These are phyloP conservation scores for Ophiothrix spiculata DNA, from an alignment of 35 echinoderm and acorn worm genomes.

Conservation along the genomic window DNA sequence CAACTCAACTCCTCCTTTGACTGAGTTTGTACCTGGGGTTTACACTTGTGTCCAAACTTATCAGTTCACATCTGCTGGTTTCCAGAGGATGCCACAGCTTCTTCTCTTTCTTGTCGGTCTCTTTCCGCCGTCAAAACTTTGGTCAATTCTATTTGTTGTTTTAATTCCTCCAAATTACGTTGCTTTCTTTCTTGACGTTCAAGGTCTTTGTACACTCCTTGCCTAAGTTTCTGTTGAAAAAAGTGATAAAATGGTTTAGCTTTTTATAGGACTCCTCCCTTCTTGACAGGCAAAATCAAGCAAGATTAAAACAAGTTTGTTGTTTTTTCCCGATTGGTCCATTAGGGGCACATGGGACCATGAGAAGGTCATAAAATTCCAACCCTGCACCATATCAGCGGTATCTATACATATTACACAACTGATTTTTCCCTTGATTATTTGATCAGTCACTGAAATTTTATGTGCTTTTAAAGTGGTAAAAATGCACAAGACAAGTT, in stretches of 20 bases:
- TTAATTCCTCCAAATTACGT: slow-evolving; percentile 57
- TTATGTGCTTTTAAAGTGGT: no score
- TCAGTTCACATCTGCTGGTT: no score
- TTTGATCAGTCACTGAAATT: no score
- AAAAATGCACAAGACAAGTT: no score
- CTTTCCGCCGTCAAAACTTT: slow-evolving; percentile 47
- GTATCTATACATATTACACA: neutral
- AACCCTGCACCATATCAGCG: neutral
- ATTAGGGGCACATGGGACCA: neutral
- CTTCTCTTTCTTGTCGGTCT: slow-evolving; percentile 39
- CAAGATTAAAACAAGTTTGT: neutral
- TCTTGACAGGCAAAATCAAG: neutral
- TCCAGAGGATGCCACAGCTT: neutral
- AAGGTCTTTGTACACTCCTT: slow-evolving; percentile 79
- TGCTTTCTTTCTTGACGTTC: slow-evolving; percentile 79
- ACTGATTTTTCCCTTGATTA: no score
- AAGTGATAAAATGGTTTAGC: neutral
- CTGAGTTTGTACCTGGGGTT: no score
- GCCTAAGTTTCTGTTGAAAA: slow-evolving; percentile 52
- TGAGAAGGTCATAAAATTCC: neutral
- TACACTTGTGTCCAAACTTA: no score
- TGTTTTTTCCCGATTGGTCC: neutral
- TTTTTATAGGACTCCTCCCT: neutral
- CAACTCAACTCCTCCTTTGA: neutral
- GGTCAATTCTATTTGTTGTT: slow-evolving; percentile 63